Evolutionary conservation across 2,797 vertebrate species (phyloP).

Genomic region (Acestrorhynchus altus): DNA sequence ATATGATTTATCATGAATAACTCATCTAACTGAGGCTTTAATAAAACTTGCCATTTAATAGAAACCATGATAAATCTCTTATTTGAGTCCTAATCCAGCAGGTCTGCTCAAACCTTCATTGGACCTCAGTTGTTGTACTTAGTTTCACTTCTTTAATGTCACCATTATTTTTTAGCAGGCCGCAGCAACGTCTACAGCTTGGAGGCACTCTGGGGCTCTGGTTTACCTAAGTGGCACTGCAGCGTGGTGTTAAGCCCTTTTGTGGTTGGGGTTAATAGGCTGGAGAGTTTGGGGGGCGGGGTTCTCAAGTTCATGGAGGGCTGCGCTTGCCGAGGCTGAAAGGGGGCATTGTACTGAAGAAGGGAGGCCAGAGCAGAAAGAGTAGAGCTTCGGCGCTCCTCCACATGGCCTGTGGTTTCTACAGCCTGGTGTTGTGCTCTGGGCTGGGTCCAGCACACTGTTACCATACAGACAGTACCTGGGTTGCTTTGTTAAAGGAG

Average conservation of each 20-base stretch:
- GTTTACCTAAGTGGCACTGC: conserved; percentile 49
- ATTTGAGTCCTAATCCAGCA: too few relatives aligned
- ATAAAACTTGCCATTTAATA: too few relatives aligned
- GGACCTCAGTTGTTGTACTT: conserved; percentile 12
- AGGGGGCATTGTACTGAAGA: conserved; percentile 75
- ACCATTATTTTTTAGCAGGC: not conserved
- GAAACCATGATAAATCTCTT: too few relatives aligned
- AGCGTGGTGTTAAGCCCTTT: conserved; percentile 81
- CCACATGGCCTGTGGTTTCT: conserved; percentile 70
- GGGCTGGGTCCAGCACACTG: conserved; percentile 48
- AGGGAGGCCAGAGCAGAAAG: conserved; percentile 67
- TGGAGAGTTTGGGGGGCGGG: conserved; percentile 66
- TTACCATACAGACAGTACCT: conserved; percentile 54
- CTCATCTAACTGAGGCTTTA: too few relatives aligned
- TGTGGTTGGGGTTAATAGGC: conserved; percentile 78
- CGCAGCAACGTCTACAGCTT: not conserved
- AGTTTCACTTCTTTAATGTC: conserved; percentile 6
- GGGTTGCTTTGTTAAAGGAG: conserved; percentile 38
- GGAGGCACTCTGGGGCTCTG: not conserved
- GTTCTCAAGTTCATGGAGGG: conserved; percentile 78
- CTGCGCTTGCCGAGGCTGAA: conserved; percentile 74
- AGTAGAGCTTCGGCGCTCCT: conserved; percentile 66
- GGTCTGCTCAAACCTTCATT: not conserved
- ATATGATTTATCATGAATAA: too few relatives aligned
- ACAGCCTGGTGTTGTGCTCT: conserved; percentile 70